Evolutionary conservation across 1,140 invertebrate species (phyloP), one percentile per base, ranked within the genome.

Genomic region (Nebria ingens): DNA sequence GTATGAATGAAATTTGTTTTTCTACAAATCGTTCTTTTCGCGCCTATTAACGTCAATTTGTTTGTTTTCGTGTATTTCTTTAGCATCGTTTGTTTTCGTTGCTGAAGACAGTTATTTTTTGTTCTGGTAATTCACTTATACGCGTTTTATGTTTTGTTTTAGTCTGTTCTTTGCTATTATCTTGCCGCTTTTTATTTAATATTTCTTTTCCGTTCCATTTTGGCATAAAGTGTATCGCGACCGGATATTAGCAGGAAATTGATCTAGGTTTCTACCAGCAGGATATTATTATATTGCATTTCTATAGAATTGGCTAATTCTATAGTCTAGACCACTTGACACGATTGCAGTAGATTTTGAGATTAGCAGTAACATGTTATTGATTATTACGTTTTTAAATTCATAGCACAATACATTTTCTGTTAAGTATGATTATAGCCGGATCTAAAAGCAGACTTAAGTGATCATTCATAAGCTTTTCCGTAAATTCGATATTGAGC

Each of bases 271-370:
- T 45, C n/a, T n/a, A n/a, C 17, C 15, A 12, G 40, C 9, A 9
- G 40, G 40, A 45, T 11, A 45, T 45, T 17, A 45, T 45, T 45
- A 11, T 45, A 45, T 45, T 45, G 6, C 17, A 17, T 45, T 45
- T 12, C 3, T 12, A 34, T 34, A 9, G 25, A 54, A 54, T 54
- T 54, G n/a, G n/a, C n/a, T n/a, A n/a, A n/a, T n/a, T n/a, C n/a
- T n/a, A n/a, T n/a, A n/a, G n/a, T n/a, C n/a, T n/a, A n/a, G n/a
- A n/a, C n/a, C n/a, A n/a, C n/a, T n/a, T n/a, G n/a, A n/a, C n/a
- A n/a, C n/a, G n/a, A n/a, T n/a, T n/a, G n/a, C n/a, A n/a, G n/a
- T n/a, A n/a, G n/a, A n/a, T n/a, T n/a, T n/a, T n/a, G n/a, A n/a
- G n/a, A n/a, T n/a, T n/a, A n/a, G n/a, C n/a, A n/a, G n/a, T n/a